These are phyloP conservation scores for Brachyhypopomus gauderio DNA, from an alignment of 2,113 vertebrate species.

Conservation along the genomic window DNA sequence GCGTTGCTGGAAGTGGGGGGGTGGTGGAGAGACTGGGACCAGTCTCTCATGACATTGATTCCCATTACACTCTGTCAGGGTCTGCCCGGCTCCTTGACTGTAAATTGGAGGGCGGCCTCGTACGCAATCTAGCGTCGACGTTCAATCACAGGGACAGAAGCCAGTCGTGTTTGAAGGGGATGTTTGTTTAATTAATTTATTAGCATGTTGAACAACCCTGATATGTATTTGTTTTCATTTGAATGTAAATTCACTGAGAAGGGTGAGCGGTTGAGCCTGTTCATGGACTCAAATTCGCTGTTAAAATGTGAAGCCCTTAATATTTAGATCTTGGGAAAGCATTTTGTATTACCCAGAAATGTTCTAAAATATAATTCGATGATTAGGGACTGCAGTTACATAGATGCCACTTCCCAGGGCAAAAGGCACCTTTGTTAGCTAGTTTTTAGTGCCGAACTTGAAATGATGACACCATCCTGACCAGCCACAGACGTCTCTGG, in stretches of 20 bases:
- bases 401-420: too few species aligned
- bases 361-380: too few species aligned
- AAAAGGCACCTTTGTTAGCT: too few species aligned
- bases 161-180: neutral
- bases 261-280: too few species aligned
- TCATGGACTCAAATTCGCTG: too few species aligned
- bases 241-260: too few species aligned
- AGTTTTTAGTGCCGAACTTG: neutral
- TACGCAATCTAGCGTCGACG: conserved; percentile 48
- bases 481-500: neutral
- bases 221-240: too few species aligned
- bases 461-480: neutral
- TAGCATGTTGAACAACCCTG: neutral
- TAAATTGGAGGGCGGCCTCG: conserved; percentile 52
- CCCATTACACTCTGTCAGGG: conserved; percentile 56
- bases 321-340: too few species aligned
- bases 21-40: conserved; percentile 14
- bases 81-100: conserved; percentile 48
- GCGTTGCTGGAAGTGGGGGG: conserved; percentile 20
- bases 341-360: too few species aligned
- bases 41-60: conserved; percentile 56
- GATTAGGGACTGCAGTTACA: too few species aligned
- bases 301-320: too few species aligned
- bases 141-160: neutral
- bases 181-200: neutral